Conservation (phyloP, 2,888 invertebrate species). For the Syritta pipiens region DNA sequence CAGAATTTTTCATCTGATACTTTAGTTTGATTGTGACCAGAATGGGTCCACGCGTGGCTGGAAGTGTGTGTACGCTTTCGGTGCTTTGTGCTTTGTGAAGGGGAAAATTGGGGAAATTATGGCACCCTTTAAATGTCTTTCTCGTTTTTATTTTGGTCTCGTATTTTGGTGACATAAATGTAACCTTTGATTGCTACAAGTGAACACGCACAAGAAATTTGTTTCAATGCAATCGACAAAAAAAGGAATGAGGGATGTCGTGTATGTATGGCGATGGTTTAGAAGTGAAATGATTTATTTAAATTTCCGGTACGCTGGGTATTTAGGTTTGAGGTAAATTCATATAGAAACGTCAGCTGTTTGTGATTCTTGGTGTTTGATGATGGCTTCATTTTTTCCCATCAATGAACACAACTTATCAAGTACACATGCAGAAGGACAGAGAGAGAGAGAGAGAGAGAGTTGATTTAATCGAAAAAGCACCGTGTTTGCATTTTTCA, state of each 20-base stretch:
- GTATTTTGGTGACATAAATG: neutral
- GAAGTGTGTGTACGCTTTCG: neutral
- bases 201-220: slow-evolving; percentile 3
- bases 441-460: too few species aligned
- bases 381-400: too few species aligned
- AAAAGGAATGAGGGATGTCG: slow-evolving; percentile 3
- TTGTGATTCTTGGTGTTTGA: too few species aligned
- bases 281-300: slow-evolving; percentile 15
- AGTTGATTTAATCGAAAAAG: too few species aligned
- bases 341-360: too few species aligned
- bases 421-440: too few species aligned
- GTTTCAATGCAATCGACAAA: neutral
- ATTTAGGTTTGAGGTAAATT: too few species aligned
- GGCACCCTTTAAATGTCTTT: neutral
- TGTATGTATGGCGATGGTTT: neutral
- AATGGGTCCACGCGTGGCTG: neutral
- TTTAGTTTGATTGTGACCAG: neutral
- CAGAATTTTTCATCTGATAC: slow-evolving; percentile 29
- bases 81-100: neutral
- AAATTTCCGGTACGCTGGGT: slow-evolving; percentile 21
- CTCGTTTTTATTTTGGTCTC: slow-evolving; percentile 10
- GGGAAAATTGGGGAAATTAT: slow-evolving; percentile 36
- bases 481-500: too few species aligned
- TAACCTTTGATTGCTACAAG: slow-evolving; percentile 29
- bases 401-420: too few species aligned